Percentiles rank a stretch among this genome's conserved stretches.
These are phyloP conservation scores for Ceratina calcarata DNA, from an alignment of 1,140 invertebrate genomes.

Conservation along the genomic window DNA sequence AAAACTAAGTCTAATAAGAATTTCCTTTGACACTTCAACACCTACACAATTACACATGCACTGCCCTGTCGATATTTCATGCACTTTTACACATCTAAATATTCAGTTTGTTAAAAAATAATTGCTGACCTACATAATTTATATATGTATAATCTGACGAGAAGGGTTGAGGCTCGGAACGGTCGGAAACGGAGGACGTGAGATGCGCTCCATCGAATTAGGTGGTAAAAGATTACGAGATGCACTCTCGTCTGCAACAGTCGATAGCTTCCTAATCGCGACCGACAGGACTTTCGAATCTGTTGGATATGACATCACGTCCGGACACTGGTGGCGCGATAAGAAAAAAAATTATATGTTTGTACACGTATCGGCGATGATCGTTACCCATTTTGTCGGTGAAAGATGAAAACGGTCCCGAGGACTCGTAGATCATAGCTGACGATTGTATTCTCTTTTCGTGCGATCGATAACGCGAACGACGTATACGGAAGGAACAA, in stretches of 20 bases:
- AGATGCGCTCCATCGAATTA: constrained; percentile 5
- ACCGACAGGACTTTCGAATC: constrained; percentile 48
- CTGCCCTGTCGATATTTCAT: no score
- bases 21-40: no score
- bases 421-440: constrained; percentile 38
- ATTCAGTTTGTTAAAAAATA: no score
- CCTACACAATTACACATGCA: no score
- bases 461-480: constrained; percentile 50
- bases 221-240: constrained; percentile 29
- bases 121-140: no score
- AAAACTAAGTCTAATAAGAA: background rate
- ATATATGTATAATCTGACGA: no score
- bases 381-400: background rate
- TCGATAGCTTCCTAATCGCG: constrained; percentile 53
- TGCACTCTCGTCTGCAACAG: background rate
- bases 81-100: no score
- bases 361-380: constrained; percentile 47
- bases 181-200: no score
- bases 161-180: no score
- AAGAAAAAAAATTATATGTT: constrained; percentile 63
- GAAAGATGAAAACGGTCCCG: constrained; percentile 40
- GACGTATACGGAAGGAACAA: background rate
- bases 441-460: constrained; percentile 32
- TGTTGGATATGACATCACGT: constrained; percentile 44
- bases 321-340: constrained; percentile 43